A percentile compares a stretch with the other conserved stretches of the same genome.
Conservation (phyloP, 2,113 vertebrate species). For the Anas platyrhynchos region DNA sequence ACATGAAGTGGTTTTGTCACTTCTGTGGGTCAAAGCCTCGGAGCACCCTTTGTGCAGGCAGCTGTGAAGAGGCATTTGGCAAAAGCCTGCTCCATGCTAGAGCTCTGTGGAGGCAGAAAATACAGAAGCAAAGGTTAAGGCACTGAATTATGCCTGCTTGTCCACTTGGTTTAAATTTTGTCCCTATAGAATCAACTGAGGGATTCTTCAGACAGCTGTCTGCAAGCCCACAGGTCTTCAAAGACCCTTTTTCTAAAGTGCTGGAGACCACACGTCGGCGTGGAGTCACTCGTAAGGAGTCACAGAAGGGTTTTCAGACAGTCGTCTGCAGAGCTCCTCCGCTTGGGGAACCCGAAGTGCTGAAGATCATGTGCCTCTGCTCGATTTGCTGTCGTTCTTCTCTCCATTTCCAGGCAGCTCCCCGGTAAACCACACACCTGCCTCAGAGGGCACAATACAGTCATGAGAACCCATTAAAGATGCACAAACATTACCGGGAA, state of each 20-base stretch:
- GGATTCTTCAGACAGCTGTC: background rate
- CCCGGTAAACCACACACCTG: background rate
- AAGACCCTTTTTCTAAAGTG: background rate
- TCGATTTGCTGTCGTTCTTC: background rate
- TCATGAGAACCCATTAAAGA: background rate
- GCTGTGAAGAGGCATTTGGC: background rate
- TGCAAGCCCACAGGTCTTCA: background rate
- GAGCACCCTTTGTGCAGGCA: background rate
- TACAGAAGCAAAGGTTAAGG: background rate
- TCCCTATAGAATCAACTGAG: background rate
- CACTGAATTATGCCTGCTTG: background rate
- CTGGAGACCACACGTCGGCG: background rate
- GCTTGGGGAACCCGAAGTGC: background rate
- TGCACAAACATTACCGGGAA: background rate
- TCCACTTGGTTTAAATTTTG: background rate
- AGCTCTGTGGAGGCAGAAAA: background rate
- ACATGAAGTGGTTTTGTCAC: background rate
- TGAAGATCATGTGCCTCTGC: background rate
- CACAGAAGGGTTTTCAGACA: background rate
- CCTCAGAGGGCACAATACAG: background rate
- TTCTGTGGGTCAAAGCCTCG: background rate
- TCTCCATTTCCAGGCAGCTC: constrained; percentile 13
- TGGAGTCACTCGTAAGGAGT: background rate
- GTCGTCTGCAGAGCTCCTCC: constrained; percentile 2
- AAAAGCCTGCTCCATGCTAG: background rate